phyloP scores from a whole-genome alignment of 2,113 vertebrate genomes.

The Megatriorchis doriae region DNA sequence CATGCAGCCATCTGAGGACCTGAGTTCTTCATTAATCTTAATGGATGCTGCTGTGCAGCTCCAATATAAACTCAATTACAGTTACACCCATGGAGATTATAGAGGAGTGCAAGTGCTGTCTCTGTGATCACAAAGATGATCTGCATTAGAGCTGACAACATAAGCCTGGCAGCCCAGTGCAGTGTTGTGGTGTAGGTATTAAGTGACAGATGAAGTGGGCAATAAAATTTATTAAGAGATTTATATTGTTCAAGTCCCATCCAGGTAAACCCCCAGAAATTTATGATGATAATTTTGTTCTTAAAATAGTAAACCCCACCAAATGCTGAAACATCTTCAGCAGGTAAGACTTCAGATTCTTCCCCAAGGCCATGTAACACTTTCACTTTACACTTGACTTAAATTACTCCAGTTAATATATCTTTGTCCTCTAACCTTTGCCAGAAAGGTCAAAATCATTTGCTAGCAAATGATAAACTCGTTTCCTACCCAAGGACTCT shows the following conservation, averaged over 20 bases:
- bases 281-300: slow-evolving; percentile 1
- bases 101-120: background rate
- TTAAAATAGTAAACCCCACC: background rate
- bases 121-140: background rate
- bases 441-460: slow-evolving; percentile 59
- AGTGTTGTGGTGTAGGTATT: background rate
- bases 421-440: slow-evolving; percentile 57
- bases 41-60: background rate
- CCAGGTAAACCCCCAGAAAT: background rate
- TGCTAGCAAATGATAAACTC: slow-evolving; percentile 40
- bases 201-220: background rate
- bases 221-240: background rate
- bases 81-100: background rate
- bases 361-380: slow-evolving; percentile 44
- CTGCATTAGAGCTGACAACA: background rate
- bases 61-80: background rate
- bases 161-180: background rate
- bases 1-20: background rate
- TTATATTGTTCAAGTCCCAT: background rate
- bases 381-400: slow-evolving; percentile 26
- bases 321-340: background rate
- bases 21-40: background rate
- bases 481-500: slow-evolving; percentile 14
- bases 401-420: slow-evolving; percentile 38
- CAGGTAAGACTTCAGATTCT: background rate